These are phyloP conservation scores for Kobus ellipsiprymnus DNA, from an alignment of 2,113 vertebrate genomes.

Conservation along the genomic window DNA sequence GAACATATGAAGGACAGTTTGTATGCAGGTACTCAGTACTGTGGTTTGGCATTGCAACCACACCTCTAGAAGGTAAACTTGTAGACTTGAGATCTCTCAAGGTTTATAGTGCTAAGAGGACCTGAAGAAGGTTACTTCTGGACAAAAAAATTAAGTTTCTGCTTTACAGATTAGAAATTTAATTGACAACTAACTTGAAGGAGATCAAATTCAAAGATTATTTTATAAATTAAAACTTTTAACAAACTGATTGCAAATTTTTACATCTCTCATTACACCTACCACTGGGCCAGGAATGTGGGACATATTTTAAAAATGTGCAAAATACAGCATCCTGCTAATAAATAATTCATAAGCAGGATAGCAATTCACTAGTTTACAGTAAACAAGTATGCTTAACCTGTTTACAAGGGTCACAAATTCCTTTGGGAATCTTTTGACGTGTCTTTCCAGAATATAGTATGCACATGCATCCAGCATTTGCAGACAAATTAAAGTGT, in stretches of 20 bases:
- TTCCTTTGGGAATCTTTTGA: not conserved
- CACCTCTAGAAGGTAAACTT: not conserved
- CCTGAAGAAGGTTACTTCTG: not conserved
- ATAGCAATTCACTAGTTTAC: not conserved
- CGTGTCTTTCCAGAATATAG: not conserved
- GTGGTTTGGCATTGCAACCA: not conserved
- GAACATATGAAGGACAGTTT: not conserved
- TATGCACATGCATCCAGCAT: not conserved
- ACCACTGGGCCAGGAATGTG: not conserved
- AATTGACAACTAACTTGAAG: not conserved
- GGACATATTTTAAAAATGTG: not conserved
- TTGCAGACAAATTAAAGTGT: not conserved
- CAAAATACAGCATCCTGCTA: not conserved
- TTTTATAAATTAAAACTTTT: not conserved
- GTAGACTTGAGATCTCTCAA: not conserved
- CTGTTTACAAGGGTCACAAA: not conserved
- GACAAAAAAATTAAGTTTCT: conserved; percentile 12
- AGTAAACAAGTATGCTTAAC: not conserved
- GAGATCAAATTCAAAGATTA: not conserved
- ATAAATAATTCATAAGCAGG: not conserved
- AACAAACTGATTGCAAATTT: not conserved
- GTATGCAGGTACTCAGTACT: not conserved
- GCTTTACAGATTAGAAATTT: not conserved
- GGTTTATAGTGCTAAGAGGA: not conserved
- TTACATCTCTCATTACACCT: not conserved